phyloP scores from a whole-genome alignment of 35 echinoderm and acorn worm species.

The Acanthaster planci region DNA sequence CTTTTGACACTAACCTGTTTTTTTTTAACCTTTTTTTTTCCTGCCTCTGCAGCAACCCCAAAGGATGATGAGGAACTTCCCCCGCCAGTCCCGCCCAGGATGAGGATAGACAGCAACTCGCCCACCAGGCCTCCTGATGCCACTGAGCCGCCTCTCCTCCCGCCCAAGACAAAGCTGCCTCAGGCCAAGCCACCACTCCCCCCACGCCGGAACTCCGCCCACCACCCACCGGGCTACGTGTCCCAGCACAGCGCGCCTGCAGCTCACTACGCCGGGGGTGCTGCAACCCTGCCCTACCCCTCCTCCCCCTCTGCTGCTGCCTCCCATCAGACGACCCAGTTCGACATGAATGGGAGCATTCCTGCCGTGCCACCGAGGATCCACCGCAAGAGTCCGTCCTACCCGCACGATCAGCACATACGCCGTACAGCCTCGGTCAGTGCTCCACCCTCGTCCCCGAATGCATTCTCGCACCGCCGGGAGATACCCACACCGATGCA shows the following conservation, averaged over 20 bases:
- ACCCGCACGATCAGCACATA: not conserved
- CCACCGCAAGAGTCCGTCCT: conserved; percentile 22
- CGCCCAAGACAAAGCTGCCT: conserved; percentile 72
- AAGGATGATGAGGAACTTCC: conserved; percentile 31
- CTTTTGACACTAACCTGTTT: too few relatives aligned
- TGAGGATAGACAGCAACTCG: conserved; percentile 42
- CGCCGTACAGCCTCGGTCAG: conserved; percentile 8
- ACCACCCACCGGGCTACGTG: conserved; percentile 12
- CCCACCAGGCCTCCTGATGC: conserved; percentile 7
- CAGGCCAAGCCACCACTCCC: conserved; percentile 69
- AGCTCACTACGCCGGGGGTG: conserved; percentile 23
- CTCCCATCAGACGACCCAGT: not conserved
- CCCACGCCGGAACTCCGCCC: conserved; percentile 45
- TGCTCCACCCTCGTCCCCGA: not conserved
- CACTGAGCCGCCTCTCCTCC: conserved; percentile 55
- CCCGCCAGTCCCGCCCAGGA: conserved; percentile 58
- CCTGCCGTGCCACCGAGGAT: conserved; percentile 4
- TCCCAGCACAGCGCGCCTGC: conserved; percentile 6
- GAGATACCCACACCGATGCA: not conserved
- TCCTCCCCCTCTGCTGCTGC: not conserved
- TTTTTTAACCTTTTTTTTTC: not conserved
- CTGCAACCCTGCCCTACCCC: conserved; percentile 18
- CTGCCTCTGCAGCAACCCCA: conserved; percentile 27
- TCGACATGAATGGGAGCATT: conserved; percentile 10
- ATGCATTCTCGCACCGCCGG: not conserved